Evolutionary conservation across 2,888 invertebrate species (phyloP), one percentile per base, ranked within the genome.

Genomic region (Coenonympha glycerion): DNA sequence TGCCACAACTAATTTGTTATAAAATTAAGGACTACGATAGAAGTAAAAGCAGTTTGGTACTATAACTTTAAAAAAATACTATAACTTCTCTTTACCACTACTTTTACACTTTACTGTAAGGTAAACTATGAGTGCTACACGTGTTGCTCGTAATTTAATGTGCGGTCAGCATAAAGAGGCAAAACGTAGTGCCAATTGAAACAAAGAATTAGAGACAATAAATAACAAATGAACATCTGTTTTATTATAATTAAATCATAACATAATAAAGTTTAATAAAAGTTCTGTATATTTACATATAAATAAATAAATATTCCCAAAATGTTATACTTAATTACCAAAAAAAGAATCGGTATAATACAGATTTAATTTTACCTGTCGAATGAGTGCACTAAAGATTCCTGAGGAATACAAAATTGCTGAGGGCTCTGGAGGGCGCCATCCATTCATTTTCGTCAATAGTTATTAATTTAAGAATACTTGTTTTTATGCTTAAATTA

Each of bases 161-260:
- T 28, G 28, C 28, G 28, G 1, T 28, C 9, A 28, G n/a, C 28
- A 28, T 28, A n/a, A 31, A 39, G 22, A 31, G 44, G 30, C 13
- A 31, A 19, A 22, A 9, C 46, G 28, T 19, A 28, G 48, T 37
- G 50, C 44, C 40, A 47, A 49, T 46, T 46, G 49, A 51, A 52
- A 71, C 76, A 71, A 73, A 73, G 68, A 71, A 71, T 68, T 63
- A 65, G 69, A 74, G 85, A 86, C 85, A 86, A 86, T 86, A 86
- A 85, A 73, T 39, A 39, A 22, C 39, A 62, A 83, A 83, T 71
- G 63, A 69, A 74, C 79, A 71, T 72, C 73, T 67, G 22, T 39
- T 39, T n/a, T 39, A 37, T 22, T 39, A 39, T 39, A 24, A 15
- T 39, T 9, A 47, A 36, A 47, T 19, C 30, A 47, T 34, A 33